Percentiles rank a stretch among this genome's conserved stretches.
Evolutionary conservation across 2,113 vertebrate genomes (phyloP).

Genomic region (Marmota monax): DNA sequence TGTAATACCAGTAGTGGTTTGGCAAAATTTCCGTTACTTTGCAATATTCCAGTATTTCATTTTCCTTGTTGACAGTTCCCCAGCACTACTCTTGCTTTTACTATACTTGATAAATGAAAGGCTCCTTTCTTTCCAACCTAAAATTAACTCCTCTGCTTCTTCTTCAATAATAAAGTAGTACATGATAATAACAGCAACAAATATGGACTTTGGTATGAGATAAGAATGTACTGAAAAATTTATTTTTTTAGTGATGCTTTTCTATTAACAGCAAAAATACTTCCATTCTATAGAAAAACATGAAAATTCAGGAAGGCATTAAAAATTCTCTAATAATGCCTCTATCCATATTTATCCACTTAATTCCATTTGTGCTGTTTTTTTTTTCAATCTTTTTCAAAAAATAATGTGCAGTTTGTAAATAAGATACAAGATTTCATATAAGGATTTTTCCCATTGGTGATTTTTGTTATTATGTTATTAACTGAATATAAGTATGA

Average conservation of each 20-base stretch:
- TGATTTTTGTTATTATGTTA: not conserved
- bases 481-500: not conserved
- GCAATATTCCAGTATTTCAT: not conserved
- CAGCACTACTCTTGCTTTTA: not conserved
- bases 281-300: not conserved
- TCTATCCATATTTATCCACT: fast-evolving
- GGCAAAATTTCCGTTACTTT: not conserved
- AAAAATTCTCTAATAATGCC: not conserved
- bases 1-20: not conserved
- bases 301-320: not conserved
- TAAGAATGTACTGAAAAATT: not conserved
- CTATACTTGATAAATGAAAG: not conserved
- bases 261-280: not conserved
- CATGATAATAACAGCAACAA: not conserved
- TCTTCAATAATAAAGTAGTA: not conserved
- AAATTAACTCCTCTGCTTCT: not conserved
- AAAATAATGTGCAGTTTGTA: not conserved
- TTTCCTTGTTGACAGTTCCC: not conserved
- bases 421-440: not conserved
- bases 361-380: not conserved
- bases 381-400: not conserved
- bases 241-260: not conserved
- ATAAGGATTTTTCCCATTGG: fast-evolving
- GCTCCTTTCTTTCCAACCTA: not conserved
- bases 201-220: not conserved